Evolutionary conservation across 2,888 invertebrate species (phyloP).

Genomic region (Oscheius sp.): DNA sequence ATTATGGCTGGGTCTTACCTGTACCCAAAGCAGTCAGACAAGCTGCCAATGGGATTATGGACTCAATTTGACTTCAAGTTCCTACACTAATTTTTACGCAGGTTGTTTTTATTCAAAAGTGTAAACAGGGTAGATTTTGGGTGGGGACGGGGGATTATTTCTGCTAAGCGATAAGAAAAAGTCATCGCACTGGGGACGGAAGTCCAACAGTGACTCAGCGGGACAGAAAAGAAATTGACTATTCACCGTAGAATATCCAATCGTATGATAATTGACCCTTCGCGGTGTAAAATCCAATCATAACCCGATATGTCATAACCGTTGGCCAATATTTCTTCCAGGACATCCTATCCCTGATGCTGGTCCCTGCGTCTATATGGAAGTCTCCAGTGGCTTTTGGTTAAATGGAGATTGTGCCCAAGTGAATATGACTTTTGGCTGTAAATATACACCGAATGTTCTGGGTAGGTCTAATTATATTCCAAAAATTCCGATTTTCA

Average conservation of each 20-base stretch:
- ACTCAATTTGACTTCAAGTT: neutral
- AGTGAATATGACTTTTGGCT: neutral
- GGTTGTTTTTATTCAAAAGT: too few species aligned
- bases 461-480: too few species aligned
- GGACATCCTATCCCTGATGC: neutral
- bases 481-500: neutral
- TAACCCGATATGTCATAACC: too few species aligned
- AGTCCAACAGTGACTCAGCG: too few species aligned
- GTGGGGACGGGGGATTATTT: too few species aligned
- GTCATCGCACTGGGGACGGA: too few species aligned
- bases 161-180: too few species aligned
- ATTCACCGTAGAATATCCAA: too few species aligned
- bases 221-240: too few species aligned
- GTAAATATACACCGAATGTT: neutral
- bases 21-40: neutral
- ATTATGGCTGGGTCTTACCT: conserved; percentile 7
- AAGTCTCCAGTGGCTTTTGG: neutral
- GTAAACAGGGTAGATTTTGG: too few species aligned
- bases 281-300: too few species aligned
- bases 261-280: too few species aligned
- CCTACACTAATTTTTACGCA: conserved; percentile 5
- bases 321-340: neutral
- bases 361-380: neutral
- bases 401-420: neutral
- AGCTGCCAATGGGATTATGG: conserved; percentile 14